Evolutionary conservation across 2,113 vertebrate genomes (phyloP), one percentile per base, ranked within the genome.

Genomic region (Phainopepla nitens): DNA sequence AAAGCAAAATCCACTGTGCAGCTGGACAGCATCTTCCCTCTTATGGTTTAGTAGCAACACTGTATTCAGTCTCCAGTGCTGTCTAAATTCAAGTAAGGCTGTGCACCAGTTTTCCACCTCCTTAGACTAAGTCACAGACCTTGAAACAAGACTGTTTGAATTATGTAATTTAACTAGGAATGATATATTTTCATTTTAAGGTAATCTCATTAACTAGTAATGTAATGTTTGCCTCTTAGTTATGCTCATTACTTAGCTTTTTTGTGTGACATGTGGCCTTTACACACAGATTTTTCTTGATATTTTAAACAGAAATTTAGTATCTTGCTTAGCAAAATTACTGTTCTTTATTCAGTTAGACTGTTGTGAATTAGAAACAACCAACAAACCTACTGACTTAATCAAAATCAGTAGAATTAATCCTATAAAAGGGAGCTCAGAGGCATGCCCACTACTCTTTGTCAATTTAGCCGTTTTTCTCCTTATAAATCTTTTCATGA

Each of bases 351-450:
- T 61, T 75, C 15, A 24, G 39, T 71, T 54, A 82, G 14, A 6
- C 9, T 50, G 7, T 4, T 50, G 21, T 71, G 31, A 75, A 41
- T 71, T 66, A 75, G 44, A 82, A 87, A 11, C 11, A 89, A 70
- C 9, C 0, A 17, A 82, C 39, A 28, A 73, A 20, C 19, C 11
- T 77, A n/a, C 14, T 71, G 9, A 50, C 42, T 83, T 87, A 36
- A 64, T 76, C 19, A 54, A 94, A 93, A 39, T 80, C 45, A 73
- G 35, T 79, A 56, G 29, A 79, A 56, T 73, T 90, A 92, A 66
- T 72, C 25, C 33, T 61, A 12, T 53, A 39, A 44, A 89, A 86
- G 17, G 65, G 29, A 85, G 11, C 19, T 90, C 42, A 41, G 20
- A 45, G 23, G 13, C 28, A 69, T 45, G 13, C 9, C 11, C 12